phyloP scores from a whole-genome alignment of 2,797 vertebrate species.

The Pagetopsis macropterus region DNA sequence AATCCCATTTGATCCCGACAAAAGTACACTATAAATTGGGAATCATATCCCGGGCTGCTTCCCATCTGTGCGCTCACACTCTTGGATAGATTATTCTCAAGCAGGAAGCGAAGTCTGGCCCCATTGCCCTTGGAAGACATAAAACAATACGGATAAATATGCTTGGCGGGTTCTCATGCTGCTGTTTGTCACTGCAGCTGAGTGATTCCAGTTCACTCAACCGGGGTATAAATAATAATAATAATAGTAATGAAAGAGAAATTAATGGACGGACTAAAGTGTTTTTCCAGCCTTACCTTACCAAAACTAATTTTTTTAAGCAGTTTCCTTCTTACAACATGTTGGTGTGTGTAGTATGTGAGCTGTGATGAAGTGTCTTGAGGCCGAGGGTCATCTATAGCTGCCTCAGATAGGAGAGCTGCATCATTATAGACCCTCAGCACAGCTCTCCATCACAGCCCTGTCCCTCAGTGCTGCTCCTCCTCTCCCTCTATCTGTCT shows the following conservation, averaged over 20 bases:
- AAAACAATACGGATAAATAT: constrained; percentile 64
- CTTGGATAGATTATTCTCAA: constrained; percentile 64
- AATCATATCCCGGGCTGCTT: constrained; percentile 61
- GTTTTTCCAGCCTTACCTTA: constrained; percentile 19
- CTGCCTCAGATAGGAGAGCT: constrained; percentile 28
- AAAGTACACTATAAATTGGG: constrained; percentile 61
- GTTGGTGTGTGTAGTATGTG: background rate
- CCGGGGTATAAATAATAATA: background rate
- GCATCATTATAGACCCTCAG: constrained; percentile 44
- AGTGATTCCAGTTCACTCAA: constrained; percentile 32
- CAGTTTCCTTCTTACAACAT: background rate
- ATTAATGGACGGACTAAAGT: background rate
- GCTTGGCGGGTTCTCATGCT: constrained; percentile 30
- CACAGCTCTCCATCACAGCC: constrained; percentile 31
- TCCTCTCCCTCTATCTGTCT: constrained; percentile 24
- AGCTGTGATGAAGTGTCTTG: constrained; percentile 37
- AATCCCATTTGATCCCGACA: constrained; percentile 72
- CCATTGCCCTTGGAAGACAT: constrained; percentile 61
- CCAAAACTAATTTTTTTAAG: background rate
- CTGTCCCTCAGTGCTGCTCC: constrained; percentile 6
- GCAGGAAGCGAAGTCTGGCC: constrained; percentile 53
- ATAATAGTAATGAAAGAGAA: background rate
- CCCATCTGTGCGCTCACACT: constrained; percentile 57
- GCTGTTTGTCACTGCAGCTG: constrained; percentile 33
- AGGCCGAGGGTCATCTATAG: constrained; percentile 32